Conservation (phyloP, 2,888 invertebrate genomes). For the Leptinotarsa rubiginosa region DNA sequence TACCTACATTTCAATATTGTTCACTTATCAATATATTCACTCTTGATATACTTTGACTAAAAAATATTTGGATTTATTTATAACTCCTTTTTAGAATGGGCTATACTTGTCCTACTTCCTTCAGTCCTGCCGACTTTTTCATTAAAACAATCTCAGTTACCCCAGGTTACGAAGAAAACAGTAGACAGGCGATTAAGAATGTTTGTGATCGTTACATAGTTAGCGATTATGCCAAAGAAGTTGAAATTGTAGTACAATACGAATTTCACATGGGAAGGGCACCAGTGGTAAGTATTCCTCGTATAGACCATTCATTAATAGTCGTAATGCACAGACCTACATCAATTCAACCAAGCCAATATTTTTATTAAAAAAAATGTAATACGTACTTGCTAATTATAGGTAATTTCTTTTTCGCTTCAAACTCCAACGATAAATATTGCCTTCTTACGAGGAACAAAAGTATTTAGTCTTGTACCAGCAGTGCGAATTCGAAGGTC, state of each 20-base stretch:
- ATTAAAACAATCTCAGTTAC: conserved; percentile 85
- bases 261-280: conserved; percentile 76
- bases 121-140: conserved; percentile 92
- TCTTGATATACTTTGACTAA: too few species aligned
- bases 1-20: too few species aligned
- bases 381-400: too few species aligned
- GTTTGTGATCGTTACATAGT: conserved; percentile 84
- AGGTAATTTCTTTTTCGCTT: too few species aligned
- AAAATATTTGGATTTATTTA: too few species aligned
- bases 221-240: conserved; percentile 80
- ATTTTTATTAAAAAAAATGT: too few species aligned
- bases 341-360: too few species aligned
- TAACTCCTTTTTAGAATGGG: conserved; percentile 71
- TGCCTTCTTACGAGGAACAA: background rate
- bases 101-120: conserved; percentile 81
- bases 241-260: conserved; percentile 79
- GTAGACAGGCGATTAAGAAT: conserved; percentile 76
- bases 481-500: background rate
- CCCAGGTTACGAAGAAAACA: conserved; percentile 81
- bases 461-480: background rate
- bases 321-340: too few species aligned
- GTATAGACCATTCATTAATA: too few species aligned
- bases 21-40: too few species aligned
- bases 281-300: conserved; percentile 65
- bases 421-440: too few species aligned